A percentile compares a stretch with the other conserved stretches of the same genome.
Conservation (phyloP, 2,797 vertebrate genomes). For the Florisuga fusca region DNA sequence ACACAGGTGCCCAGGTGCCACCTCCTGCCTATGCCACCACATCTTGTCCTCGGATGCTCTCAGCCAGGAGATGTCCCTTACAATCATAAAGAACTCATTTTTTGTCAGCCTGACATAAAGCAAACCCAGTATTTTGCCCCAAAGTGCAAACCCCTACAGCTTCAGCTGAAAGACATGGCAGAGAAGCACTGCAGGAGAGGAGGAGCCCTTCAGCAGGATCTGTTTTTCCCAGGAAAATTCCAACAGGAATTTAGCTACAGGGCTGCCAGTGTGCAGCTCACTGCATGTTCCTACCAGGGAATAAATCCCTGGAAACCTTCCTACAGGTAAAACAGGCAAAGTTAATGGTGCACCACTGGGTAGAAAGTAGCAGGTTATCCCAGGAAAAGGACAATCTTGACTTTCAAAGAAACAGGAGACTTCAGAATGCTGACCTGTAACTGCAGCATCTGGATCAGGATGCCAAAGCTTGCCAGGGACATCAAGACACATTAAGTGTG, state of each 20-base stretch:
- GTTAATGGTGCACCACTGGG: not conserved
- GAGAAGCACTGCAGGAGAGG: accelerated
- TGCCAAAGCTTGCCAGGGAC: not conserved
- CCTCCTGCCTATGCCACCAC: too few species aligned
- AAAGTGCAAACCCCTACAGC: not conserved
- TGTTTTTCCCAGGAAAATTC: not conserved
- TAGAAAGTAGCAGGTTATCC: not conserved
- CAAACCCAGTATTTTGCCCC: not conserved
- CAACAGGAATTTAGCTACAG: not conserved
- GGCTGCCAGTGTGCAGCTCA: not conserved
- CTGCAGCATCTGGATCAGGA: not conserved
- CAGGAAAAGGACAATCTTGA: accelerated
- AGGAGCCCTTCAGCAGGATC: not conserved
- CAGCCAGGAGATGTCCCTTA: not conserved
- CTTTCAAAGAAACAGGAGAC: accelerated
- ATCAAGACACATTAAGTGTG: not conserved
- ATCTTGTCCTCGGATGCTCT: too few species aligned
- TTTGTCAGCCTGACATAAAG: not conserved
- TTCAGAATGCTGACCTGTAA: not conserved
- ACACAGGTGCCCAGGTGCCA: too few species aligned
- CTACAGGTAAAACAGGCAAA: not conserved
- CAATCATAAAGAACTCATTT: not conserved
- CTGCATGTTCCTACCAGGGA: not conserved
- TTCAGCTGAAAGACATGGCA: not conserved
- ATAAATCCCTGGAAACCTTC: not conserved